Base-by-base conservation (phyloP, 2,888 invertebrate species). In the Iselma pallidipennis region DNA sequence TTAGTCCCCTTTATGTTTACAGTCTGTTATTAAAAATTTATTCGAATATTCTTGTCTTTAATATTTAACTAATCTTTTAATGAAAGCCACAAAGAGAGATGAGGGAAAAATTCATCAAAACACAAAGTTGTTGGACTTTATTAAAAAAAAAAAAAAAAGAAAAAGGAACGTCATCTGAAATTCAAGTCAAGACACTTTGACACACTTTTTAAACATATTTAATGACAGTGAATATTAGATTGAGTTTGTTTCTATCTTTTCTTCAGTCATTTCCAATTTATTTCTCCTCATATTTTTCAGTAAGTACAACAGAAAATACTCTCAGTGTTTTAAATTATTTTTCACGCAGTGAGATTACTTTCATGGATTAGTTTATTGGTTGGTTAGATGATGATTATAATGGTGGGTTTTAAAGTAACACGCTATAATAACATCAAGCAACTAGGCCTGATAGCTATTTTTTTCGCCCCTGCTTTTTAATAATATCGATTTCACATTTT, bases 401-500 rank as follows among this genome's bases (percentile, higher is more conserved):
- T 45, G 12, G n/a, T n/a, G n/a, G n/a, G 45, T 45, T 45, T 45
- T 21, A 19, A 45, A 45, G 45, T 45, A 45, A 45, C 45, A 45
- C 45, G 45, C 45, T 10, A 45, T 23, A 23, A 45, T 45, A 45
- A 45, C 45, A 45, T 45, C 45, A 45, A 45, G 45, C 1, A 28
- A 12, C 4, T 6, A 3, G 10, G n/a, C n/a, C n/a, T 5, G 21
- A 45, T 45, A 45, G 45, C 45, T 21, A 12, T 45, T 23, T n/a
- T n/a, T 45, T 45, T 45, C 45, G 21, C 23, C 21, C 10, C n/a
- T 45, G 12, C 45, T 10, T 45, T 45, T 45, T 23, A 45, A 45
- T 45, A 45, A 45, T 45, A 45, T 45, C 45, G 45, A 45, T 45
- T 45, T 45, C 45, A 5, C 45, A 45, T 45, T 45, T 45, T 52